Base-by-base conservation (phyloP, 2,797 vertebrate genomes). In the Todus mexicanus region DNA sequence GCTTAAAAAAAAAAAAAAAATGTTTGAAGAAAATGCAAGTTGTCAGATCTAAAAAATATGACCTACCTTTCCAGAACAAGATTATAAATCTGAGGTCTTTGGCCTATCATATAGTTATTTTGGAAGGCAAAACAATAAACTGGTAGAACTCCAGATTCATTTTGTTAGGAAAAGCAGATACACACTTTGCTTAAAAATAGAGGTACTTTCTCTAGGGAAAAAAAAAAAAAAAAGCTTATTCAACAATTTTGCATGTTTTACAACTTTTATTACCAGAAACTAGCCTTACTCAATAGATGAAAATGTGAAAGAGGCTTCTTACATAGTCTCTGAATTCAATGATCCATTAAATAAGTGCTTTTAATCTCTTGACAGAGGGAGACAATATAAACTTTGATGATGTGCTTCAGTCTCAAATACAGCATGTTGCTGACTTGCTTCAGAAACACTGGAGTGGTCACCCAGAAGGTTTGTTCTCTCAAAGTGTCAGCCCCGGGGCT, bases 201-300 rank as follows among this genome's bases (percentile, higher is more conserved):
- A 79, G 73, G 11, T 13, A 40, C 54, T 78, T 92, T 45, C 15
- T 82, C 35, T 5, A 60, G 42, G 0, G 35, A n/a, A 48, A 60
- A 29, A 27, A 48, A 57, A 20, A n/a, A 40, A 42, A 53, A 14
- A 1, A 17, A 8, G 3, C 14, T 73, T 71, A 10, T 70, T 94
- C 64, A 90, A 95, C 21, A 83, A 74, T 92, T 85, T 90, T 92
- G 10, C 33, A 64, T 81, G 47, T 54, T 94, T 93, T 78, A 71
- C 37, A 73, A 37, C 12, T 85, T 87, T 61, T 84, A 71, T 71
- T 91, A 57, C 53, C 29, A 71, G 48, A 90, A 87, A 4, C 15
- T 71, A 61, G 6, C 4, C 15, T 73, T 79, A 54, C 15, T 80
- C 15, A 89, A 23, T 7, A 61, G 35, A 79, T 9, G 9, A 84